Percentiles rank a stretch among this genome's conserved stretches.
Conservation (phyloP, 2,797 vertebrate genomes). For the Cetoscarus ocellatus region DNA sequence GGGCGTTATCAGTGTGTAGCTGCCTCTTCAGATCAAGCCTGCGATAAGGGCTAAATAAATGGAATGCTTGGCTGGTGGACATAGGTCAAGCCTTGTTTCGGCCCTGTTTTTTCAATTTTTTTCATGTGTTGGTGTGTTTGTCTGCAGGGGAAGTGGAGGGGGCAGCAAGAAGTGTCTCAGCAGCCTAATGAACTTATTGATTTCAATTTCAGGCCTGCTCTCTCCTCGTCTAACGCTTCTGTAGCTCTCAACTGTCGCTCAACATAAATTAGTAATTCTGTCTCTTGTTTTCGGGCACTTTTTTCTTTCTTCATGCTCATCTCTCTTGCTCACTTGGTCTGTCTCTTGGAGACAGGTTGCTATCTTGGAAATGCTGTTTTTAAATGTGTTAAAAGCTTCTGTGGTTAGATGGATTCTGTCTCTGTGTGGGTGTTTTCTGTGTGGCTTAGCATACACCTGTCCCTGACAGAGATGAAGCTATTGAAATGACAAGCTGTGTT, state of each 20-base stretch:
- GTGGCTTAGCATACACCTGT: constrained; percentile 75
- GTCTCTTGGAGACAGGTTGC: constrained; percentile 53
- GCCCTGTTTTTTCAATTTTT: constrained; percentile 68
- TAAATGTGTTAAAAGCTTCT: constrained; percentile 78
- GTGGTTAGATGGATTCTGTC: constrained; percentile 63
- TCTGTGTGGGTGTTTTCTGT: constrained; percentile 57
- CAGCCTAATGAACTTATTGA: constrained; percentile 92
- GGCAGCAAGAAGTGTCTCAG: constrained; percentile 69
- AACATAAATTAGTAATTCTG: constrained; percentile 82
- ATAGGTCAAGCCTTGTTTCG: constrained; percentile 81
- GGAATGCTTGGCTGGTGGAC: constrained; percentile 81
- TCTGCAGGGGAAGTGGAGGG: constrained; percentile 78
- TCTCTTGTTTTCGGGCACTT: constrained; percentile 56
- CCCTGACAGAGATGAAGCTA: constrained; percentile 63
- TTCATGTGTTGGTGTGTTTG: constrained; percentile 76
- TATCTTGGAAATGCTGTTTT: constrained; percentile 74
- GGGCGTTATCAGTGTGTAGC: constrained; percentile 81
- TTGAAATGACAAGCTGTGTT: constrained; percentile 47
- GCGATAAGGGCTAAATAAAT: constrained; percentile 84
- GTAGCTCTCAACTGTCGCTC: constrained; percentile 75
- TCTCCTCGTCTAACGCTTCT: constrained; percentile 69
- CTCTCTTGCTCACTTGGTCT: constrained; percentile 2
- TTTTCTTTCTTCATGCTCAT: constrained; percentile 28
- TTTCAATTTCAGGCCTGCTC: constrained; percentile 87
- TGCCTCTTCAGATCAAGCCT: constrained; percentile 80